A percentile compares a stretch with the other conserved stretches of the same genome.
Evolutionary conservation across 2,888 invertebrate genomes (phyloP).

Genomic region (Chrysolina haemoptera): DNA sequence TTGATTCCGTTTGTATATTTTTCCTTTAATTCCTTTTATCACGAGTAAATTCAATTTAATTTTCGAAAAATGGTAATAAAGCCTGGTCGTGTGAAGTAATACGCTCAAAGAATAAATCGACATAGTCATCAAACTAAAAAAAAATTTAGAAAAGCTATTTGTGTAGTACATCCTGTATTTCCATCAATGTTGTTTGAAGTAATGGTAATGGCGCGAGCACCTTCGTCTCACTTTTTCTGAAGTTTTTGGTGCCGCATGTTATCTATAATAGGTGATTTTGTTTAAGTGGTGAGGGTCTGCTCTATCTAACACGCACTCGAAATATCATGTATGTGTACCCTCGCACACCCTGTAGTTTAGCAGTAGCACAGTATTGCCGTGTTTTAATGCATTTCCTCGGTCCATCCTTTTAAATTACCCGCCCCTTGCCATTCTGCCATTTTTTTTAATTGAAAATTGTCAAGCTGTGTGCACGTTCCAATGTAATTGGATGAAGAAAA

Average conservation of each 20-base stretch:
- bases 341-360: conserved; percentile 57
- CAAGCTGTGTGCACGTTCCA: too few species aligned
- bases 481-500: too few species aligned
- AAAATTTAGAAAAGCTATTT: too few species aligned
- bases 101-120: too few species aligned
- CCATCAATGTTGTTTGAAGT: conserved; percentile 23
- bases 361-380: conserved; percentile 50
- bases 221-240: conserved; percentile 52
- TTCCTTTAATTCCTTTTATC: too few species aligned
- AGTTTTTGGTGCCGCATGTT: conserved; percentile 61
- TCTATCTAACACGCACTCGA: conserved; percentile 54
- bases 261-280: conserved; percentile 48
- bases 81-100: background rate
- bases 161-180: conserved; percentile 12
- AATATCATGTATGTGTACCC: conserved; percentile 49
- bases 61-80: too few species aligned
- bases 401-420: background rate
- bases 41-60: too few species aligned
- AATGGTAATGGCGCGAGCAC: conserved; percentile 58
- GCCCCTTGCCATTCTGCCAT: background rate
- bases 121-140: background rate
- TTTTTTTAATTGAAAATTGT: too few species aligned
- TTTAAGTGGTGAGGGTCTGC: conserved; percentile 58
- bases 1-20: background rate
- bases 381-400: conserved; percentile 23